Base-by-base conservation (phyloP, 2,888 invertebrate genomes). In the Nomada flava region DNA sequence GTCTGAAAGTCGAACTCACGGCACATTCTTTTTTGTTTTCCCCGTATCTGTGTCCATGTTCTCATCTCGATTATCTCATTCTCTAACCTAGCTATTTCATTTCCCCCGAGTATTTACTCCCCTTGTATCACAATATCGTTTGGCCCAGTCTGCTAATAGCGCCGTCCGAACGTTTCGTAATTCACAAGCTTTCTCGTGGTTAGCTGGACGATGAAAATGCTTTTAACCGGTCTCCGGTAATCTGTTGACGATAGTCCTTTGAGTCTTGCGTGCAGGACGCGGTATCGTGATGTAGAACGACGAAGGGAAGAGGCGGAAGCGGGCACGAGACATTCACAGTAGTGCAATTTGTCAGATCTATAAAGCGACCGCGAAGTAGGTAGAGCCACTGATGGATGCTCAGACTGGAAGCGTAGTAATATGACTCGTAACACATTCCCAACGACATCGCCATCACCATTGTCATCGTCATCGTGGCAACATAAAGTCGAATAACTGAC, bases 301-400 rank as follows among this genome's bases (percentile, higher is more conserved):
- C 69, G 67, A 36, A 59, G 67, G 60, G 67, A 42, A 76, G 70
- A 55, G 53, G 71, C 44, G 18, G 63, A 72, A 20, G 59, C 42
- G 36, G 23, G 63, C 57, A 36, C 18, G 62, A 72, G 80, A 79
- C 79, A 86, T 81, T 86, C 75, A 74, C 72, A 76, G 74, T 78
- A 63, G 78, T 50, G 80, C 80, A 84, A 86, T 88, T 88, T 88
- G 88, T 82, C 86, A 84, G 82, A 84, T 86, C 83, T 82, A 82
- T 83, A 85, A 87, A 87, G 79, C 84, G 82, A 87, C 86, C 79
- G 55, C 88, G 75, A 82, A 78, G 78, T 84, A 80, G 83, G 76
- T 78, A 65, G 68, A 82, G 68, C 73, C 80, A 71, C 88, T 84
- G 86, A 86, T 83, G 86, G 83, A 84, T 86, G 77, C 77, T 72